phyloP scores from a whole-genome alignment of 2,113 vertebrate species.

The Macquaria australasica region DNA sequence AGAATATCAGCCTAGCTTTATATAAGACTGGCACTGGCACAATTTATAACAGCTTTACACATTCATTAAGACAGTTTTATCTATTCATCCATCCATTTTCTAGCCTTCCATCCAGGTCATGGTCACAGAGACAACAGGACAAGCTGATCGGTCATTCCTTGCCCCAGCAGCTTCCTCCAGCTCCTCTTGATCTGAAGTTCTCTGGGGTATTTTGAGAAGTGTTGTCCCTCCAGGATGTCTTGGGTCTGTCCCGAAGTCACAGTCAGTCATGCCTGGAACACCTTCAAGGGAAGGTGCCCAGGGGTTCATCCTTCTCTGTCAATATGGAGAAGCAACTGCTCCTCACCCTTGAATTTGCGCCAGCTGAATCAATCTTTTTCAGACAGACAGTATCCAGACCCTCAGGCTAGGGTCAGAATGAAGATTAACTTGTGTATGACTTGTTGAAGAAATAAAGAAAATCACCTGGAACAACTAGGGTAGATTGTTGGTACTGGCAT shows the following conservation, averaged over 20 bases:
- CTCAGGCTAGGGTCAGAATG: background rate
- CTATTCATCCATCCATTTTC: background rate
- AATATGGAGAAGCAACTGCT: conserved; percentile 24
- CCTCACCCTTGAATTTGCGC: background rate
- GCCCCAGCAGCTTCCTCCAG: conserved; percentile 1
- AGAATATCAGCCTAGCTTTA: background rate
- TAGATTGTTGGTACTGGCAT: background rate
- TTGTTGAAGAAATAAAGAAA: background rate
- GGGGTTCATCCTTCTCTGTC: conserved; percentile 25
- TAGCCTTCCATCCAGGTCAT: background rate
- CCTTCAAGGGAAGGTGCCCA: conserved; percentile 28
- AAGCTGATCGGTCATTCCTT: conserved; percentile 20
- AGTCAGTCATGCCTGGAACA: conserved; percentile 34
- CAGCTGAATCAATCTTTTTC: background rate
- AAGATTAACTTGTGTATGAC: background rate
- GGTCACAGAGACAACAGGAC: conserved; percentile 8
- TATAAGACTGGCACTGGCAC: background rate
- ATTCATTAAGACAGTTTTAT: background rate
- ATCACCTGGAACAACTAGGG: background rate
- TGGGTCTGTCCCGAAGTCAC: conserved; percentile 31
- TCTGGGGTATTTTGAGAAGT: conserved; percentile 18
- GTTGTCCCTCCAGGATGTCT: conserved; percentile 30
- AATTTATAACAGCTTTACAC: background rate
- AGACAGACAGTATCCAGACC: background rate
- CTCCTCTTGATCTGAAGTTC: conserved; percentile 19